These are phyloP conservation scores for Nannoperca australis DNA, from an alignment of 2,797 vertebrate species.

Conservation along the genomic window DNA sequence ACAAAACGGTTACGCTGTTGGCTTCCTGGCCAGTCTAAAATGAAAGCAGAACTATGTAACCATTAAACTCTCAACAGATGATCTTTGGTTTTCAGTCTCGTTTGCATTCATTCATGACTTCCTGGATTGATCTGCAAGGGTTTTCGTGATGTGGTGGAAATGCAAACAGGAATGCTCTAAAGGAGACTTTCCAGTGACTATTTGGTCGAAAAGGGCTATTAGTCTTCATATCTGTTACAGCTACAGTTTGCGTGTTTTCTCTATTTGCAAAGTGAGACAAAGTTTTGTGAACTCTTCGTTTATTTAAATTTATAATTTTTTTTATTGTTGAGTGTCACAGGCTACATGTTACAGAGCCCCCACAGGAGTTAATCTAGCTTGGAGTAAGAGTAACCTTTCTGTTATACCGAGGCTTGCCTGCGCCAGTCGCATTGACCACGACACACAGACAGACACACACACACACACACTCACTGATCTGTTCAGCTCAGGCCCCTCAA, in stretches of 20 bases:
- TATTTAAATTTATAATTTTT: constrained; percentile 43
- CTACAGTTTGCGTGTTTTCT: constrained; percentile 39
- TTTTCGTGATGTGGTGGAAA: neutral
- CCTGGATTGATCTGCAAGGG: neutral
- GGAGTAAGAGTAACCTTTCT: constrained; percentile 41
- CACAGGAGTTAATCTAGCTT: constrained; percentile 43
- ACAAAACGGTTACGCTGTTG: neutral
- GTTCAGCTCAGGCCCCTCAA: constrained; percentile 73
- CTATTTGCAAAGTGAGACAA: constrained; percentile 26
- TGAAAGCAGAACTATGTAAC: neutral
- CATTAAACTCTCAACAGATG: neutral
- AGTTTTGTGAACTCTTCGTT: constrained; percentile 47
- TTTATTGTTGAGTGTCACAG: constrained; percentile 49
- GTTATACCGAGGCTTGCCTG: constrained; percentile 51
- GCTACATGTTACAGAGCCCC: constrained; percentile 43
- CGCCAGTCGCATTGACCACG: constrained; percentile 44
- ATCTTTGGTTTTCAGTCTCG: neutral
- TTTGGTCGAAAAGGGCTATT: constrained; percentile 23
- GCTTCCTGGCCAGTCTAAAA: neutral
- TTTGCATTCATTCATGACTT: neutral
- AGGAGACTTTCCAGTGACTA: neutral
- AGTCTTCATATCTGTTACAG: constrained; percentile 30
- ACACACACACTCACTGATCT: constrained; percentile 68
- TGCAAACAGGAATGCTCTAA: neutral
- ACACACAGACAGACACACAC: constrained; percentile 68